Conservation (phyloP, 2,797 vertebrate species). For the Buphagus erythrorhynchus region DNA sequence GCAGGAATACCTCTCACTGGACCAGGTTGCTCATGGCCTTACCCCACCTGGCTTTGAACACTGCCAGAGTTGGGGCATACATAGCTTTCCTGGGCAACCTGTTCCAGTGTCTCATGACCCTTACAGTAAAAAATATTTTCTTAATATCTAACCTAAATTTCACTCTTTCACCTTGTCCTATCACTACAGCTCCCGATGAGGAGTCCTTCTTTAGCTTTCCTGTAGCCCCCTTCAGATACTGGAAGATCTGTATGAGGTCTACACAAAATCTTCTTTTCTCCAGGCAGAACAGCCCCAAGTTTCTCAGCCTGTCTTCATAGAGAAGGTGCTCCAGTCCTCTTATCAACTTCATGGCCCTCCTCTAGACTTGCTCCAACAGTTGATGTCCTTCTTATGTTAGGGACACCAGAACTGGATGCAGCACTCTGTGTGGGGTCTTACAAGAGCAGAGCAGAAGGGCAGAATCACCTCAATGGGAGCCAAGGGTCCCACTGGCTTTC, state of each 20-base stretch:
- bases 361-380: neutral
- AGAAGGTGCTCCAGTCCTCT: neutral
- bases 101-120: neutral
- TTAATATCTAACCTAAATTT: neutral
- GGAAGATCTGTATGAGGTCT: neutral
- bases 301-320: neutral
- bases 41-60: neutral
- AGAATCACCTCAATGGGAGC: neutral
- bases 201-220: neutral
- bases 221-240: neutral
- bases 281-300: neutral
- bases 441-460: neutral
- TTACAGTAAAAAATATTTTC: neutral
- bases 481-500: neutral
- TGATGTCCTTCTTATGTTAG: neutral
- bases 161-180: neutral
- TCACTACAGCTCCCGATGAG: accelerated
- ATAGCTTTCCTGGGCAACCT: neutral
- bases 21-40: neutral
- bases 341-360: neutral
- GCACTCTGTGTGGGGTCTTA: neutral
- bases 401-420: neutral
- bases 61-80: neutral
- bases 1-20: neutral
- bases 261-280: neutral